These are phyloP conservation scores for Euleptes europaea DNA, from an alignment of 2,113 vertebrate genomes.

Conservation along the genomic window DNA sequence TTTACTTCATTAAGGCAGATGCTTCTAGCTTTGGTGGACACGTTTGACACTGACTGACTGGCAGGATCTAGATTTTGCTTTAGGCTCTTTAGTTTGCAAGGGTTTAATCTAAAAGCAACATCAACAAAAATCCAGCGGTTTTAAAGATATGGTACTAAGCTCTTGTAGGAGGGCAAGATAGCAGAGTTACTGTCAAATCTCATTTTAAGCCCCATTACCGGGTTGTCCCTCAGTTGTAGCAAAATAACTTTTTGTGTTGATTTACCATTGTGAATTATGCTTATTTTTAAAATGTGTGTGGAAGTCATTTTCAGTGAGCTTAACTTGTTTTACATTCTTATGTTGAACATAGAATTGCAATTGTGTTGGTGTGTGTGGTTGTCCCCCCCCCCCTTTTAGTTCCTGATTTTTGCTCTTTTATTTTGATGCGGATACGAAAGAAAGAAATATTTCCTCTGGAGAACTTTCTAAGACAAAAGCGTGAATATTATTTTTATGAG, in stretches of 20 bases:
- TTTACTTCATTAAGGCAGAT: background rate
- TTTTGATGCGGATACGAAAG: conserved; percentile 60
- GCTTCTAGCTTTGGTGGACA: background rate
- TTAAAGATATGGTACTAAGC: conserved; percentile 38
- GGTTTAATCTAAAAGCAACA: background rate
- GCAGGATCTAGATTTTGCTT: background rate
- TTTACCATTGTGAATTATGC: conserved; percentile 8
- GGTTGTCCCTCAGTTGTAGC: background rate
- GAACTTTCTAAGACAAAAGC: conserved; percentile 79
- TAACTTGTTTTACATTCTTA: conserved; percentile 49
- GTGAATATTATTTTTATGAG: conserved; percentile 82
- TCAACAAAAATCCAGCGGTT: conserved; percentile 5
- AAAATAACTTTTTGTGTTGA: conserved; percentile 26
- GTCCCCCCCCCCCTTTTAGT: conserved; percentile 8
- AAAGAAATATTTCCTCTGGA: conserved; percentile 60
- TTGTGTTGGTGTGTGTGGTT: background rate
- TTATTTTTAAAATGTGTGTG: conserved; percentile 44
- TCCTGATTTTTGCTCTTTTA: conserved; percentile 14
- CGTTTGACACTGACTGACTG: background rate
- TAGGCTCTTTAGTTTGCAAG: conserved; percentile 15
- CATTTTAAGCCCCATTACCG: background rate
- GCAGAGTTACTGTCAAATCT: conserved; percentile 3
- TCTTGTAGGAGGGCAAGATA: conserved; percentile 28
- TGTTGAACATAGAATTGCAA: conserved; percentile 39
- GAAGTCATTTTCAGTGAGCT: conserved; percentile 27